Base-by-base conservation (phyloP, 2,113 vertebrate genomes). In the Aptenodytes patagonicus region DNA sequence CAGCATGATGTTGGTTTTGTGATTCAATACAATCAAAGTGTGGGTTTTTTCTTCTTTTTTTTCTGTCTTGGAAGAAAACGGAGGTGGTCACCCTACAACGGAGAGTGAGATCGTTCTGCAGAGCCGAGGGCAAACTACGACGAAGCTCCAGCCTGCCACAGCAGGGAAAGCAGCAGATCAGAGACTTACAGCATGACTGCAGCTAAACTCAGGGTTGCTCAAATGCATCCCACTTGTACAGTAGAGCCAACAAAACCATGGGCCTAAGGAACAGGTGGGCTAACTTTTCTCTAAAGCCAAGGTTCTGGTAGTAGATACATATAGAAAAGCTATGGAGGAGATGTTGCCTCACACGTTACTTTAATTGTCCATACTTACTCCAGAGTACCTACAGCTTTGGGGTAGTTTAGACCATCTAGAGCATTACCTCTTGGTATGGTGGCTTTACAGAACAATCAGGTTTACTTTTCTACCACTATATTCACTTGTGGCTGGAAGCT, bases 11-110 rank as follows among this genome's bases (percentile, higher is more conserved):
- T 61, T 93, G 82, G 76, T 44, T 86, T 94, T 80, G 72, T 57
- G 87, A 95, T 95, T 90, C 81, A 91, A 89, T n/a, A 71, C n/a
- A 94, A 75, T 90, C 51, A 60, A 22, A 13, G 3, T 72, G 34
- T 49, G 19, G 13, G 3, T 16, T 66, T 65, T 73, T 61, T 11
- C 13, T 40, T 13, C 4, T 62, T 21, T 42, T 71, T 65, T 72
- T 65, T 18, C 36, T 62, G 1, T 32, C 54, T 31, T 32, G 16
- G 17, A 36, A 61, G 25, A 46, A 88, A 76, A 36, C 55, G 34
- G 51, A 80, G 16, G 54, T 61, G 15, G 3, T 90, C 10, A 44
- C 36, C 31, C 28, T 71, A 28, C 38, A 73, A 15, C 0, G 5
- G 77, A 28, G 13, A 40, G 10, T 3, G 3, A 24, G 28, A 16